Percentiles rank a stretch among this genome's conserved stretches.
Conservation (phyloP, 2,113 vertebrate species). For the Chiloscyllium plagiosum region DNA sequence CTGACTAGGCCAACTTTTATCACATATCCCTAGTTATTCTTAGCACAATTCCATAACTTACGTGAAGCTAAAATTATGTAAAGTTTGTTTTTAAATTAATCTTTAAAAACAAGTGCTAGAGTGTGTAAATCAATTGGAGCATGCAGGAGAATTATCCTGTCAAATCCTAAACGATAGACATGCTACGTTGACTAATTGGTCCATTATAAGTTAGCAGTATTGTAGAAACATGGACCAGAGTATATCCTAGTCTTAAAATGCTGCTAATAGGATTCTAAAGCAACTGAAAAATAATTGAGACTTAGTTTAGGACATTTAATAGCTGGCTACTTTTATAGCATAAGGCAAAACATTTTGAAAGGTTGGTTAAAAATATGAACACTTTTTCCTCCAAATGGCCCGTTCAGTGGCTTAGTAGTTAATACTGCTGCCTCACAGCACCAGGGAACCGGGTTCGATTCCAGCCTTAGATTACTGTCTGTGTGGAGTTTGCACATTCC, state of each 20-base stretch:
- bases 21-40: too few species aligned
- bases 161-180: background rate
- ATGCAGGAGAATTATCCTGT: background rate
- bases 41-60: background rate
- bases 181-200: background rate
- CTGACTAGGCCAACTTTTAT: too few species aligned
- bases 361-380: background rate
- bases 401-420: too few species aligned
- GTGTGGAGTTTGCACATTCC: too few species aligned
- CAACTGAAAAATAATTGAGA: background rate
- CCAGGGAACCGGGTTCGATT: too few species aligned
- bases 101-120: background rate
- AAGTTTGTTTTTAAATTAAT: background rate
- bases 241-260: background rate
- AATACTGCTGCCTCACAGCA: too few species aligned
- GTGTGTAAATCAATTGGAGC: background rate
- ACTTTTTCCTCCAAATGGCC: background rate
- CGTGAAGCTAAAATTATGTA: background rate
- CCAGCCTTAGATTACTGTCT: too few species aligned
- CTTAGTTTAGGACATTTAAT: background rate
- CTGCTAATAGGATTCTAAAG: background rate
- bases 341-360: background rate
- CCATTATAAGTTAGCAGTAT: background rate
- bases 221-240: background rate
- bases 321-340: background rate